Base-by-base conservation (phyloP, 2,113 vertebrate species). In the Varanus salvator region DNA sequence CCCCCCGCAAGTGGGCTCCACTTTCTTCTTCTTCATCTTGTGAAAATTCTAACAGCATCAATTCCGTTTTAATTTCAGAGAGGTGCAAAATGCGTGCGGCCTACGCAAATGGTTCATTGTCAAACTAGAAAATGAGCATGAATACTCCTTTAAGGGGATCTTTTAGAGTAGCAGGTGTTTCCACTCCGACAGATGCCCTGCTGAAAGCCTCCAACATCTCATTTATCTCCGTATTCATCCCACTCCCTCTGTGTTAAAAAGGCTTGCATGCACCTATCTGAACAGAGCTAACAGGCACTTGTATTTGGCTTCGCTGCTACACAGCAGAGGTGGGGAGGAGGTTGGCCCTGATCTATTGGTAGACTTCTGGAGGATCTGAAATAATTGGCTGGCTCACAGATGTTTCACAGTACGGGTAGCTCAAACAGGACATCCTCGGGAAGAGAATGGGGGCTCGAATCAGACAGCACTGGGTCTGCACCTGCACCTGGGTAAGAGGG, bases 191-290 rank as follows among this genome's bases (percentile, higher is more conserved):
- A 87, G n/a, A 84, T 85, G 87, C 85, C 19, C 14, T 89, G 9
- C 75, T 21, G 84, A 94, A 27, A 92, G 0, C n/a, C 25, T 87
- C 48, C 0, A 86, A 69, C 34, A 82, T 90, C 94, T 50, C 93
- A n/a, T 92, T 31, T 0, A 21, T 92, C 91, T 92, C 83, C 84
- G 48, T 87, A 91, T 21, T 84, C 86, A 44, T 87, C 19, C 54
- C 89, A 94, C 7, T 94, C 75, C 87, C 82, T 71, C 89, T 25
- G n/a, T 95, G 95, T 92, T 93, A 89, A 57, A 81, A 93, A 87
- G 12, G 17, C 11, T 29, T 90, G 27, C 38, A 7, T 90, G 52
- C 89, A 75, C 72, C 71, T 94, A 92, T 94, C 92, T 94, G 52
- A 94, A 93, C 94, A 60, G 34, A 66, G 27, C 6, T 92, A 93